Evolutionary conservation across 1,140 invertebrate genomes (phyloP), one percentile per base, ranked within the genome.

Genomic region (Phocides pigmalion): DNA sequence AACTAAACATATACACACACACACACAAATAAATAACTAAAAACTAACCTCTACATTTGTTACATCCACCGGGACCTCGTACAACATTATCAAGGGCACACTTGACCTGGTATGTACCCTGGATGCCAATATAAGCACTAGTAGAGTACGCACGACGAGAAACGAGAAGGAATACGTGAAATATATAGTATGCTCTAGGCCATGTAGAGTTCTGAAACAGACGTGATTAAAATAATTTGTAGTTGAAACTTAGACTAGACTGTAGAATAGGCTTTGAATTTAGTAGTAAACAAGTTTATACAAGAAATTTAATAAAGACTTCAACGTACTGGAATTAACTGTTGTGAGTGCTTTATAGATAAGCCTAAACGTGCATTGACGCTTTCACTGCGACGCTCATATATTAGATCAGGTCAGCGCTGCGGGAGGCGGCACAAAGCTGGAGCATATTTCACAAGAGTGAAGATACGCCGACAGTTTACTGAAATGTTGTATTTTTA

Each of bases 11-110:
- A n/a, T n/a, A n/a, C n/a, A n/a, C n/a, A n/a, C n/a, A n/a, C n/a
- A n/a, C n/a, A n/a, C 5, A 22, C 20, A 22, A 22, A 22, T 28
- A 6, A 28, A 32, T 1, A 32, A 11, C 28, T n/a, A n/a, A n/a
- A 61, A 19, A 64, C 72, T 51, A 84, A 94, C 94, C 84, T 95
- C 94, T 11, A 92, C 84, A 6, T 92, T 91, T 74, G 94, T 95
- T 68, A 85, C 91, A 22, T 88, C 77, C 17, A 86, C 88, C 8
- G 93, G 92, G 58, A 95, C 92, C 44, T 92, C 89, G 70, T 94
- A 94, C 2, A 95, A 77, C 0, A 93, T 78, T 3, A 89, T 79
- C 0, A 93, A 86, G 0, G 94, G 93, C 41, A 92, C 67, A 3
- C 86, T 70, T 1, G 93, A 94, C 50, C 58, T 66, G 0, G 72